Evolutionary conservation across 2,888 invertebrate species (phyloP).

Genomic region (Odontocolon sp.): DNA sequence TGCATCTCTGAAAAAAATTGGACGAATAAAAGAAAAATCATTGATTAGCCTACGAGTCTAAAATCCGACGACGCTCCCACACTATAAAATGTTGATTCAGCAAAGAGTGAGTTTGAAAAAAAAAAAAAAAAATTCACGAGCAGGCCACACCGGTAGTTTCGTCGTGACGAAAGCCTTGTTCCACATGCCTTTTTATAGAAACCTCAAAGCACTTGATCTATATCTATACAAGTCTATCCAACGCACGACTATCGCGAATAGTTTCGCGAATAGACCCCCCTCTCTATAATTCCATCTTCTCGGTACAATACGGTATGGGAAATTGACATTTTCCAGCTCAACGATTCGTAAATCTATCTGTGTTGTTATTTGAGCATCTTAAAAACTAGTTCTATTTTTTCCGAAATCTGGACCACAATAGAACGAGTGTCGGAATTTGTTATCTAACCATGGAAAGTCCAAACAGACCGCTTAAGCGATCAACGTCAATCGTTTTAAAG

Average conservation of each 20-base stretch:
- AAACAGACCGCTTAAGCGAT: constrained; percentile 53
- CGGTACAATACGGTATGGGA: too few species aligned
- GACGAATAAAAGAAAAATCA: too few species aligned
- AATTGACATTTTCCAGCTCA: too few species aligned
- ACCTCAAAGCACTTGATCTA: constrained; percentile 51
- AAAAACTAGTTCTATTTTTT: not conserved
- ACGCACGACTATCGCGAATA: constrained; percentile 57
- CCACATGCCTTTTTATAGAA: constrained; percentile 74
- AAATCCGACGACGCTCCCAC: constrained; percentile 16
- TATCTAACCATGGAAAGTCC: constrained; percentile 52
- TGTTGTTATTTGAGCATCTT: too few species aligned
- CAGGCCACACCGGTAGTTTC: constrained; percentile 55
- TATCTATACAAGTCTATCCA: constrained; percentile 25
- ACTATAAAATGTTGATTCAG: constrained; percentile 6
- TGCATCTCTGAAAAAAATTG: constrained; percentile 50
- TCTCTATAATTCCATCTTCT: too few species aligned
- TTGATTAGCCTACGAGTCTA: too few species aligned
- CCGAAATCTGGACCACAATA: too few species aligned
- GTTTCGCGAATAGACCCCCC: constrained; percentile 28
- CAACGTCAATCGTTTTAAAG: constrained; percentile 47
- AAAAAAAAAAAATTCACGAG: constrained; percentile 33
- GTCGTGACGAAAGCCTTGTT: constrained; percentile 73
- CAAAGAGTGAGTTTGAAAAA: constrained; percentile 18
- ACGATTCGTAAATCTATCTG: too few species aligned
- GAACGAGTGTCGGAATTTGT: constrained; percentile 31